These are phyloP conservation scores for Amphipoea lucens DNA, from an alignment of 2,888 invertebrate species.

Conservation along the genomic window DNA sequence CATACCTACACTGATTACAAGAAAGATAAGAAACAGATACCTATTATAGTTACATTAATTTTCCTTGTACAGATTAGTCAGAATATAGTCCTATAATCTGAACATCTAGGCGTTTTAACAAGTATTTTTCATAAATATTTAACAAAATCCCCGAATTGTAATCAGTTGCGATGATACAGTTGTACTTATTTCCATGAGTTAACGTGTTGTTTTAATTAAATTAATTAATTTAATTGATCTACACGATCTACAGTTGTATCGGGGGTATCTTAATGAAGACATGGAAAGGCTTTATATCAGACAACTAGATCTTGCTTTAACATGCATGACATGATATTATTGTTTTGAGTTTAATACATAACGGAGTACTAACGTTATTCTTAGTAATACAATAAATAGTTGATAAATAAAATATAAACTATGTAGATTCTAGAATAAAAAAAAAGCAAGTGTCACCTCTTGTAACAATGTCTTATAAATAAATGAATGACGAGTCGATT, in stretches of 20 bases:
- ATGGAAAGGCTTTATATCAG: constrained; percentile 63
- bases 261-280: constrained; percentile 60
- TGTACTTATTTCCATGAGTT: constrained; percentile 47
- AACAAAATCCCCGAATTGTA: constrained; percentile 32
- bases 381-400: background rate
- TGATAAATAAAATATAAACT: background rate
- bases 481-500: background rate
- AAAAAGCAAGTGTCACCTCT: background rate
- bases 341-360: constrained; percentile 12
- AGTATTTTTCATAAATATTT: constrained; percentile 50
- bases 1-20: constrained; percentile 37
- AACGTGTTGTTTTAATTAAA: constrained; percentile 52
- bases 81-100: constrained; percentile 29
- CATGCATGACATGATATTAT: constrained; percentile 29
- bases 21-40: constrained; percentile 16
- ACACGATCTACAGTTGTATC: constrained; percentile 60
- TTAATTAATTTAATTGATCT: constrained; percentile 58
- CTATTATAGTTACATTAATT: constrained; percentile 13
- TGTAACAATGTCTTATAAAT: background rate
- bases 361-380: background rate
- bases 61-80: constrained; percentile 25
- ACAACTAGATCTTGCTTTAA: constrained; percentile 42
- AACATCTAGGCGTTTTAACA: constrained; percentile 14
- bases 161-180: constrained; percentile 37
- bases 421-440: background rate